Conservation (phyloP, 2,888 invertebrate species). For the Zygaena filipendulae region DNA sequence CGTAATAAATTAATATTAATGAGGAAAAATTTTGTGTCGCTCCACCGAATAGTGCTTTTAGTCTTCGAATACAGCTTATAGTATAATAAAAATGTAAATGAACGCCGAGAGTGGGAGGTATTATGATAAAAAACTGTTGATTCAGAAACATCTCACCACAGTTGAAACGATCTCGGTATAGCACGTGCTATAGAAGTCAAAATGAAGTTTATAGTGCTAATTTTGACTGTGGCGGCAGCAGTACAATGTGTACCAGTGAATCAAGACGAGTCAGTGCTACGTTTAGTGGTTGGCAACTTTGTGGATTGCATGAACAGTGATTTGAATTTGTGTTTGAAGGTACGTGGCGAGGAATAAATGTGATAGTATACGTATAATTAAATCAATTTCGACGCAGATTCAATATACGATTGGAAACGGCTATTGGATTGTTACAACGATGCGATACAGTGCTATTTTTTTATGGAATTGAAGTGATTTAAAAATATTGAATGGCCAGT, state of each 20-base stretch:
- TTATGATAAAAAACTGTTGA: conserved; percentile 58
- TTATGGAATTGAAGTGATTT: too few relatives aligned
- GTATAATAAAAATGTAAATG: conserved; percentile 55
- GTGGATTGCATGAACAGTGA: conserved; percentile 56
- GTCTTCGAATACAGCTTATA: conserved; percentile 34
- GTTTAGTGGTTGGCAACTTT: conserved; percentile 36
- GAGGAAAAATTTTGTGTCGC: conserved; percentile 44
- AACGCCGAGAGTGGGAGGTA: conserved; percentile 44
- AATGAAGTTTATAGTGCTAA: conserved; percentile 46
- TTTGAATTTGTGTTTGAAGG: conserved; percentile 52
- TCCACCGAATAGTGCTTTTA: conserved; percentile 45
- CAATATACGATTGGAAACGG: too few relatives aligned
- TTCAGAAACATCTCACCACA: conserved; percentile 47
- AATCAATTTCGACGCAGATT: too few relatives aligned
- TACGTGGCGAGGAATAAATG: conserved; percentile 32
- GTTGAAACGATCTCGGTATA: conserved; percentile 44
- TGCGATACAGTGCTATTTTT: too few relatives aligned
- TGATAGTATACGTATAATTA: too few relatives aligned
- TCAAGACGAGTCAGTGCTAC: conserved; percentile 41
- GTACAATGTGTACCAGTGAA: conserved; percentile 37
- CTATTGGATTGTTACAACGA: too few relatives aligned
- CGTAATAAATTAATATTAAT: conserved; percentile 59
- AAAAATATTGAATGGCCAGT: too few relatives aligned
- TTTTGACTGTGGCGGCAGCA: conserved; percentile 37
- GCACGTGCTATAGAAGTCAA: conserved; percentile 27